Conservation (phyloP, 2,113 vertebrate genomes). For the Tretioscincus oriximinensis region DNA sequence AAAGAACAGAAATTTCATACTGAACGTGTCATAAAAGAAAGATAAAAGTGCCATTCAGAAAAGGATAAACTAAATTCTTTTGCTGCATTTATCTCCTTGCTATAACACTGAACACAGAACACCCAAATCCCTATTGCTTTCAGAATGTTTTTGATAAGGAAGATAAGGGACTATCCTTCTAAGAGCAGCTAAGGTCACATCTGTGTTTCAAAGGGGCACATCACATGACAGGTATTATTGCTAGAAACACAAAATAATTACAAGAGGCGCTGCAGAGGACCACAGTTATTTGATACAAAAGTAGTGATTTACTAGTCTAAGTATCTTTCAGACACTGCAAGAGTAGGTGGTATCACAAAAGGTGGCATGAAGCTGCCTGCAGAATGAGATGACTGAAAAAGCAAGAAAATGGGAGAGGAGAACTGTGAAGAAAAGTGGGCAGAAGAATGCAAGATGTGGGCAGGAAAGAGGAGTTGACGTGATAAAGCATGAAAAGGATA, state of each 20-base stretch:
- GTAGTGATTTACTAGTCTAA: neutral
- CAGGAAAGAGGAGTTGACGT: neutral
- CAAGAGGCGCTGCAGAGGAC: constrained; percentile 6
- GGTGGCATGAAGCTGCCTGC: neutral
- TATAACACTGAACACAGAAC: too few relatives aligned
- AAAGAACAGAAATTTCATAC: neutral
- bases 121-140: too few relatives aligned
- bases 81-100: too few relatives aligned
- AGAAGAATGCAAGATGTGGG: neutral
- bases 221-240: neutral
- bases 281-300: neutral
- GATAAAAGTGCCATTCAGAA: neutral
- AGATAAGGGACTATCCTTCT: neutral
- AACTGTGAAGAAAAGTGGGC: neutral
- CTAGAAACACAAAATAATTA: neutral
- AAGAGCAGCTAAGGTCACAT: neutral
- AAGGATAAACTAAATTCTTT: too few relatives aligned
- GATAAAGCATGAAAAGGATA: constrained; percentile 31
- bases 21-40: neutral
- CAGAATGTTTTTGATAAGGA: neutral
- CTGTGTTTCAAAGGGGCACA: neutral
- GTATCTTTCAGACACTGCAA: neutral
- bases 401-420: accelerated
- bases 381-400: neutral
- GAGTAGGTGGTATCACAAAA: constrained; percentile 24